Conservation (phyloP, 1,140 invertebrate genomes). For the Drosophila ambigua region DNA sequence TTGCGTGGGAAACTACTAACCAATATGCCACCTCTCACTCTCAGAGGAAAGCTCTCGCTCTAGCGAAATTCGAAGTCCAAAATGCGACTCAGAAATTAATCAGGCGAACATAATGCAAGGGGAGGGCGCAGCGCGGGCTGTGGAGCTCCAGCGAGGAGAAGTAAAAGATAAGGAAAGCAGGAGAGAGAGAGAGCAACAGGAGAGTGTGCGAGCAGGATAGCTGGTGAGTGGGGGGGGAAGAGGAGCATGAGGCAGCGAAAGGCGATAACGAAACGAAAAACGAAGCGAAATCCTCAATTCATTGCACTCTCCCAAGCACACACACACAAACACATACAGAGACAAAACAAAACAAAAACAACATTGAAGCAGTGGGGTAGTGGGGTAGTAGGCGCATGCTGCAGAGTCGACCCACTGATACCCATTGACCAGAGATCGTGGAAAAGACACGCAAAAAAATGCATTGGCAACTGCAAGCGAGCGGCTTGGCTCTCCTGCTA, state of each 20-base stretch:
- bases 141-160: too few species aligned
- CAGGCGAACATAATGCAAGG: slow-evolving; percentile 74
- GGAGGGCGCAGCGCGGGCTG: slow-evolving; percentile 1
- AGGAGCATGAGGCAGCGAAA: slow-evolving; percentile 55
- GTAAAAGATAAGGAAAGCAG: too few species aligned
- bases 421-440: too few species aligned
- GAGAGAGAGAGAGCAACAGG: too few species aligned
- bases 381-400: too few species aligned
- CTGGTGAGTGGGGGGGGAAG: too few species aligned
- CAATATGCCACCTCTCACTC: slow-evolving; percentile 1
- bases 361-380: too few species aligned
- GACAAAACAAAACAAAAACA: slow-evolving; percentile 1
- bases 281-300: slow-evolving; percentile 53
- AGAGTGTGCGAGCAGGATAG: too few species aligned
- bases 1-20: slow-evolving; percentile 56
- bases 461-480: too few species aligned
- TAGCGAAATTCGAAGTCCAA: background rate
- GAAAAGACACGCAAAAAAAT: too few species aligned
- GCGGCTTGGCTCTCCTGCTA: too few species aligned
- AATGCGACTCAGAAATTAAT: slow-evolving; percentile 65
- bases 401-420: too few species aligned
- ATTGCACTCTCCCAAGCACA: slow-evolving; percentile 12
- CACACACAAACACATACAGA: slow-evolving; percentile 12
- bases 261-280: slow-evolving; percentile 61
- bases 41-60: background rate